Base-by-base conservation (phyloP, 2,113 vertebrate species). In the Gavia stellata region DNA sequence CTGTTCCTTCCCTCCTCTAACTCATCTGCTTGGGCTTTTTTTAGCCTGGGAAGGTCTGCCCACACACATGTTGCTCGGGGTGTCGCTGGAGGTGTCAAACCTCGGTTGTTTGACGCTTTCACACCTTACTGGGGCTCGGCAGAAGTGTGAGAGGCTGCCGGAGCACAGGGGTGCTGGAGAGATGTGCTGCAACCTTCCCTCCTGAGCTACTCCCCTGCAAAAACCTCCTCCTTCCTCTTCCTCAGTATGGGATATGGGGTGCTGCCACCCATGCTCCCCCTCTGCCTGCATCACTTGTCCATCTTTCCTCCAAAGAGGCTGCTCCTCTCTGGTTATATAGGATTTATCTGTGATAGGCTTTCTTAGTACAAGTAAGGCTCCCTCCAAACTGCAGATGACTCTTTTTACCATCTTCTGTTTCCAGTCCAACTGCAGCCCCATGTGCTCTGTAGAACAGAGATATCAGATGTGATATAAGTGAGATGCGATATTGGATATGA, bases 81-180 rank as follows among this genome's bases (percentile, higher is more conserved):
- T 6, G 3, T 71, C 82, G 19, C 42, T 52, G 29, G 47, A 84
- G 44, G 23, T 52, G 12, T 81, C 79, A 75, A 72, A 68, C 25
- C 14, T 90, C 53, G 56, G 21, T 4, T 10, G 28, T 52, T 29
- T 19, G 20, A 33, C 0, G 6, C 13, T 77, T 90, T 61, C 2
- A 0, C 8, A 14, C 17, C 49, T 90, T 0, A 0, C 18, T 1
- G 0, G 4, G 33, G 36, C 53, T 74, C 3, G 0, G 18, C 10
- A 36, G 38, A 68, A 67, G 29, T 8, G 20, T 24, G 38, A 79
- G 81, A 63, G 33, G 62, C n/a, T 88, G 20, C 36, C 3, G 14
- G 58, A 91, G 38, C 31, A 33, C 19, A 45, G 11, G 12, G 21
- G 4, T 34, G 31, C 28, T 50, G 13, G 9, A 33, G 29, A 21